These are phyloP conservation scores for Ceratothoa steindachneri DNA, from an alignment of 2,888 invertebrate species.

Conservation along the genomic window DNA sequence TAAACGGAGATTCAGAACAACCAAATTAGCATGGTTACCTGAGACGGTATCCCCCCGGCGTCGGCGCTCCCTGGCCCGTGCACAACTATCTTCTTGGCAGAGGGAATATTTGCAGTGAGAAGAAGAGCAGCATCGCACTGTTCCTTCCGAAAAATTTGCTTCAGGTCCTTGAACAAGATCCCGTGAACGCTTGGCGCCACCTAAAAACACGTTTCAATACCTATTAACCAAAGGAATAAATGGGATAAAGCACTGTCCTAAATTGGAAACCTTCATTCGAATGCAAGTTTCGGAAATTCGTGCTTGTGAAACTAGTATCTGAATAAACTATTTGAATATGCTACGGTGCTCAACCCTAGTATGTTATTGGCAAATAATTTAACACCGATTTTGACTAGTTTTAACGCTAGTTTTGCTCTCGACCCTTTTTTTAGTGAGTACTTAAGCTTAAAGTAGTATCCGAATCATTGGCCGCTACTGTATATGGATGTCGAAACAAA, in stretches of 20 bases:
- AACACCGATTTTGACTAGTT: too few species aligned
- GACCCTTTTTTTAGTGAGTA: too few species aligned
- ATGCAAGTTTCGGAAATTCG: neutral
- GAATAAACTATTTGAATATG: too few species aligned
- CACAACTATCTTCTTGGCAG: conserved; percentile 96
- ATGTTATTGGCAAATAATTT: too few species aligned
- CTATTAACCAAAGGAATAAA: conserved; percentile 15
- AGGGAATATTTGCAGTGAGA: conserved; percentile 96
- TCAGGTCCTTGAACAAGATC: conserved; percentile 98
- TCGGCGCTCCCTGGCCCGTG: conserved; percentile 88
- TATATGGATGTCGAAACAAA: too few species aligned
- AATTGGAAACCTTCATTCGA: neutral
- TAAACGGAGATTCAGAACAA: too few species aligned
- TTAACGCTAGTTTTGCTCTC: too few species aligned
- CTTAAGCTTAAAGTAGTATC: too few species aligned
- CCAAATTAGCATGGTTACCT: conserved; percentile 23
- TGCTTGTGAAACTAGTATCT: neutral
- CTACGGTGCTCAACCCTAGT: too few species aligned
- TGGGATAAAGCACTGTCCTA: neutral
- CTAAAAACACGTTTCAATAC: conserved; percentile 56
- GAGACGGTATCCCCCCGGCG: conserved; percentile 80
- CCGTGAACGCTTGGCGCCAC: conserved; percentile 97
- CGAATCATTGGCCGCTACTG: too few species aligned
- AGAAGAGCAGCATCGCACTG: conserved; percentile 98
- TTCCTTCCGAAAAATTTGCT: conserved; percentile 95